Evolutionary conservation across 2,113 vertebrate species (phyloP).

Genomic region (Takifugu bimaculatus): DNA sequence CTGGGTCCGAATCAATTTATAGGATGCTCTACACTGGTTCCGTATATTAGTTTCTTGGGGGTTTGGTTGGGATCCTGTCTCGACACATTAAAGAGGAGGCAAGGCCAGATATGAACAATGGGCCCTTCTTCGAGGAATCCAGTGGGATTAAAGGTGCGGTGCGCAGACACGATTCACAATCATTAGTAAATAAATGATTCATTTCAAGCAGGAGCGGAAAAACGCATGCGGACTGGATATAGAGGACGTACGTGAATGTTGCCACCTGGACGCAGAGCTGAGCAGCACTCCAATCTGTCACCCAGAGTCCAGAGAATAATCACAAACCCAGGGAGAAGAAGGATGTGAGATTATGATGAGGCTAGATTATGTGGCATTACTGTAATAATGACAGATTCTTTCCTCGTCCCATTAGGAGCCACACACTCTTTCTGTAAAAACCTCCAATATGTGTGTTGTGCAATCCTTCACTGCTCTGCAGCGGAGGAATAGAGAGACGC

Average conservation of each 20-base stretch:
- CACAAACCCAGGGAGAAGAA: constrained; percentile 3
- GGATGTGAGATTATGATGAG: constrained; percentile 23
- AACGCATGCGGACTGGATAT: too few species aligned
- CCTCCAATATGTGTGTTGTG: constrained; percentile 25
- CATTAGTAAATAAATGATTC: too few species aligned
- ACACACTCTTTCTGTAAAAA: constrained; percentile 27
- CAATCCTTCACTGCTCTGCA: constrained; percentile 37
- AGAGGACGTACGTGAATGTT: too few species aligned
- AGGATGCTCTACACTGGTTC: constrained; percentile 52
- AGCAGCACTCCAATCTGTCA: too few species aligned
- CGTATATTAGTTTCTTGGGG: constrained; percentile 49
- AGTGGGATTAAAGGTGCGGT: constrained; percentile 45
- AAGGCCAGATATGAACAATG: constrained; percentile 37
- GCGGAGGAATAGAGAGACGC: constrained; percentile 58
- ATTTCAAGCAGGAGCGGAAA: too few species aligned
- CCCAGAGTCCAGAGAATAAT: constrained; percentile 1
- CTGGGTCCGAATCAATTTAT: constrained; percentile 70
- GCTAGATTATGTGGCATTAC: constrained; percentile 36
- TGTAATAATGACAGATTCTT: constrained; percentile 44
- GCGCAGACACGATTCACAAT: constrained; percentile 25
- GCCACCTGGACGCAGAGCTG: too few species aligned
- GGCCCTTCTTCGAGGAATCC: constrained; percentile 25
- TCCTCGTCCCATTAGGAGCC: constrained; percentile 15
- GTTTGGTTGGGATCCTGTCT: constrained; percentile 38
- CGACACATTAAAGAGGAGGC: constrained; percentile 28